These are phyloP conservation scores for Sebastolobus alascanus DNA, from an alignment of 2,797 vertebrate species.

Conservation along the genomic window DNA sequence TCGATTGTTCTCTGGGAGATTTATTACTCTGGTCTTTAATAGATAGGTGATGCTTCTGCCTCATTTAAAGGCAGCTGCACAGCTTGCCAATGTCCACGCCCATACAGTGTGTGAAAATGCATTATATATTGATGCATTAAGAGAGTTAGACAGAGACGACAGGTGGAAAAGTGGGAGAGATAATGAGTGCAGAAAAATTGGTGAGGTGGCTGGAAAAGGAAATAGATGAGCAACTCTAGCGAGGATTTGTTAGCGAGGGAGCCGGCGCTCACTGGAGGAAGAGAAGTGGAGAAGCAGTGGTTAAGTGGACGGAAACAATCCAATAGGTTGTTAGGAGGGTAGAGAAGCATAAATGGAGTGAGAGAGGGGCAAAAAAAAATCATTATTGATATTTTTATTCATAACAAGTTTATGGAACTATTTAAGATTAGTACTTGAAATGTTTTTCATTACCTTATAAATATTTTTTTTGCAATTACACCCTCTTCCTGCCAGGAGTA, in stretches of 20 bases:
- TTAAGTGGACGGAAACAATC: not conserved
- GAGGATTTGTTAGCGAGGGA: slow-evolving; percentile 25
- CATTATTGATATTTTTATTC: not conserved
- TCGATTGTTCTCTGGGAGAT: slow-evolving; percentile 64
- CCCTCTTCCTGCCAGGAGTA: not conserved
- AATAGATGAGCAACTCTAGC: slow-evolving; percentile 25
- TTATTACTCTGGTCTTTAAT: slow-evolving; percentile 57
- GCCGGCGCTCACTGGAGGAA: not conserved
- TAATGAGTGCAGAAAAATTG: slow-evolving; percentile 13
- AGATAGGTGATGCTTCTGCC: slow-evolving; percentile 34
- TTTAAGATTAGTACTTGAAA: not conserved
- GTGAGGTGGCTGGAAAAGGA: slow-evolving; percentile 17
- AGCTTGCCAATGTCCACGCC: slow-evolving; percentile 9
- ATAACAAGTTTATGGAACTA: not conserved
- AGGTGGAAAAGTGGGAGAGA: slow-evolving; percentile 3
- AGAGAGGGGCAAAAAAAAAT: not conserved
- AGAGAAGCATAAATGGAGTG: slow-evolving; percentile 10
- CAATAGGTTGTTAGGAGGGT: slow-evolving; percentile 15
- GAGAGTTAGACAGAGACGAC: slow-evolving; percentile 16
- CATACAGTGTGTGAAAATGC: slow-evolving; percentile 2
- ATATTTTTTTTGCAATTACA: not conserved
- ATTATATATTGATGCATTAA: slow-evolving; percentile 33
- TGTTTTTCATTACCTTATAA: not conserved
- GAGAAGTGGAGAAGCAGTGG: not conserved
- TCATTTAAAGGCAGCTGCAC: slow-evolving; percentile 51